Evolutionary conservation across 1,140 invertebrate species (phyloP).

Genomic region (Drosophila tristis): DNA sequence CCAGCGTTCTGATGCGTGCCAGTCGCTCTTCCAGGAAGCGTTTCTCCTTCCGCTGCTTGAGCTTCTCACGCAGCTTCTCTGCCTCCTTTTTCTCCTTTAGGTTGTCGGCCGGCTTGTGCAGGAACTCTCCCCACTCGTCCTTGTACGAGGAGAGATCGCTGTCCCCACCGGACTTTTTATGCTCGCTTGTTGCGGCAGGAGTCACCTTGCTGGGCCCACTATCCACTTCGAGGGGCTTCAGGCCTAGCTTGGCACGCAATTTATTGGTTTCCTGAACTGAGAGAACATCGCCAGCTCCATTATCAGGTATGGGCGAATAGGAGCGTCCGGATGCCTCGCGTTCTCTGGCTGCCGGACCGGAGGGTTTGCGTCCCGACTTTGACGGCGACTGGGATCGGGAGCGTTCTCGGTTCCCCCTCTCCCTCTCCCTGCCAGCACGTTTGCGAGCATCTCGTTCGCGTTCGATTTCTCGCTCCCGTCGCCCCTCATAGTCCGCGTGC

Average conservation of each 20-base stretch:
- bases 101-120: constrained; percentile 96
- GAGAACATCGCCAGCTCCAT: constrained; percentile 86
- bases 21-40: constrained; percentile 91
- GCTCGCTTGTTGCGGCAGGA: constrained; percentile 39
- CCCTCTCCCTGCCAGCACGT: constrained; percentile 45
- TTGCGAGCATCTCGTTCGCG: constrained; percentile 67
- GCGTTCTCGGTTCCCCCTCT: constrained; percentile 53
- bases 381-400: constrained; percentile 51
- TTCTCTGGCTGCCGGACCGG: constrained; percentile 1
- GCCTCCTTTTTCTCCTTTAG: constrained; percentile 89
- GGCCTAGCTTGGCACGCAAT: constrained; percentile 94
- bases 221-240: constrained; percentile 94
- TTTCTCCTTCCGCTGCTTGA: constrained; percentile 91
- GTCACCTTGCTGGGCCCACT: constrained; percentile 66
- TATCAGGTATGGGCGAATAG: constrained; percentile 77
- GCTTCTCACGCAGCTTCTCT: constrained; percentile 93
- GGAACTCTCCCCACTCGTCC: constrained; percentile 94
- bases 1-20: constrained; percentile 87
- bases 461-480: constrained; percentile 65
- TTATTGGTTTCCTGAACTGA: constrained; percentile 97
- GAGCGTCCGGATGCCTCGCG: constrained; percentile 35
- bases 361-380: constrained; percentile 13
- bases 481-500: constrained; percentile 67
- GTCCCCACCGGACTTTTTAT: constrained; percentile 45
- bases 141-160: constrained; percentile 87